phyloP scores from a whole-genome alignment of 2,888 invertebrate genomes.

The Sialis fuliginosa region DNA sequence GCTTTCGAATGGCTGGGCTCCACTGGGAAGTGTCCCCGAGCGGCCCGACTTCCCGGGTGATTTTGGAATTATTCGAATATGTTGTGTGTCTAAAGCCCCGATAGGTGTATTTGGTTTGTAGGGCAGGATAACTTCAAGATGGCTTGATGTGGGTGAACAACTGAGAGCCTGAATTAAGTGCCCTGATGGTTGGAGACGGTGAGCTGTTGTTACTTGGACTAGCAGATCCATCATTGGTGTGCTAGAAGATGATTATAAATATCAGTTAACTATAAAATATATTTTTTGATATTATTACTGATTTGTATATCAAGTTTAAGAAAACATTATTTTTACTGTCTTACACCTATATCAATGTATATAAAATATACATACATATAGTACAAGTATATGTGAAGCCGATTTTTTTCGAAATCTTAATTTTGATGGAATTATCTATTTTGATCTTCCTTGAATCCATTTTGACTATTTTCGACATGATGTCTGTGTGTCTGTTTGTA shows the following conservation, averaged over 20 bases:
- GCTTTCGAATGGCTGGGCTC: slow-evolving; percentile 41
- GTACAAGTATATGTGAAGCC: no score
- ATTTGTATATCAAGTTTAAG: no score
- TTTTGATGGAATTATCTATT: no score
- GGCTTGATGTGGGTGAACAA: slow-evolving; percentile 16
- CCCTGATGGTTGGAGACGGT: slow-evolving; percentile 46
- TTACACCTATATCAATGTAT: no score
- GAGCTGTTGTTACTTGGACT: slow-evolving; percentile 48
- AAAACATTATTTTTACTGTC: no score
- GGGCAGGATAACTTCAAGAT: slow-evolving; percentile 32
- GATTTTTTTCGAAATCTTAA: no score
- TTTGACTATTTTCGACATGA: no score
- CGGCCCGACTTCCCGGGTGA: background rate
- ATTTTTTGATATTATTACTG: no score
- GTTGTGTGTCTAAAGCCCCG: slow-evolving; percentile 35
- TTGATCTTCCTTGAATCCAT: no score
- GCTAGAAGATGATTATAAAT: slow-evolving; percentile 25
- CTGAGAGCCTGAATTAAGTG: slow-evolving; percentile 47
- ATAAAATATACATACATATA: no score
- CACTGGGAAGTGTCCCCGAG: slow-evolving; percentile 6
- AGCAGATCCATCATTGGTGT: slow-evolving; percentile 65
- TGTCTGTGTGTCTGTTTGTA: no score
- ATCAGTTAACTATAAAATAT: no score
- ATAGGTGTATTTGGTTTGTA: slow-evolving; percentile 61
- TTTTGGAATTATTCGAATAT: slow-evolving; percentile 23